These are phyloP conservation scores for Agelas oroides DNA, from an alignment of 37 sponge, comb jelly and placozoan species.

Conservation along the genomic window DNA sequence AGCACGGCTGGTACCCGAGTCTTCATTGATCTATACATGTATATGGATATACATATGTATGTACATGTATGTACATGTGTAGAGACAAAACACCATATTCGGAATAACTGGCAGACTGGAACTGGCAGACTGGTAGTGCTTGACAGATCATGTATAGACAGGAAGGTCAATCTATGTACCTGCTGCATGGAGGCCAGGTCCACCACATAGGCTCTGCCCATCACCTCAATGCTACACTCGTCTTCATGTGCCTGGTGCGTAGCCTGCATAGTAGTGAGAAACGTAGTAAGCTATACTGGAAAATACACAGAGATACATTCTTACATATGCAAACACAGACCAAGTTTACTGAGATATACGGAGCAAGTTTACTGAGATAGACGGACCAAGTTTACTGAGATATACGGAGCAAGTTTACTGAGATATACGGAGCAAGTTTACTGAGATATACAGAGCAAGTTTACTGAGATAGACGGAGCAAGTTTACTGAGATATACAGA, in stretches of 20 bases:
- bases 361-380: neutral
- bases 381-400: too few relatives aligned
- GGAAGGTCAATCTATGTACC: too few relatives aligned
- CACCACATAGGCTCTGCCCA: conserved; percentile 77
- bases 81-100: too few relatives aligned
- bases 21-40: conserved; percentile 72
- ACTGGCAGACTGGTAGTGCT: too few relatives aligned
- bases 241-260: conserved; percentile 73
- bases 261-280: conserved; percentile 30
- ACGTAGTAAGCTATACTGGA: neutral
- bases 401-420: neutral
- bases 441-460: neutral
- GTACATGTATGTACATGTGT: too few relatives aligned
- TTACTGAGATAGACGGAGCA: too few relatives aligned
- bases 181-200: conserved; percentile 83
- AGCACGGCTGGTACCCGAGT: conserved; percentile 78
- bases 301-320: neutral
- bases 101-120: too few relatives aligned
- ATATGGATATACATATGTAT: neutral
- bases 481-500: neutral
- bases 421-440: neutral
- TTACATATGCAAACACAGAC: neutral
- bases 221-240: conserved; percentile 73
- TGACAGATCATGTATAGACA: too few relatives aligned
- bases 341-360: neutral